Base-by-base conservation (phyloP, 2,113 vertebrate genomes). In the Leptosomus discolor region DNA sequence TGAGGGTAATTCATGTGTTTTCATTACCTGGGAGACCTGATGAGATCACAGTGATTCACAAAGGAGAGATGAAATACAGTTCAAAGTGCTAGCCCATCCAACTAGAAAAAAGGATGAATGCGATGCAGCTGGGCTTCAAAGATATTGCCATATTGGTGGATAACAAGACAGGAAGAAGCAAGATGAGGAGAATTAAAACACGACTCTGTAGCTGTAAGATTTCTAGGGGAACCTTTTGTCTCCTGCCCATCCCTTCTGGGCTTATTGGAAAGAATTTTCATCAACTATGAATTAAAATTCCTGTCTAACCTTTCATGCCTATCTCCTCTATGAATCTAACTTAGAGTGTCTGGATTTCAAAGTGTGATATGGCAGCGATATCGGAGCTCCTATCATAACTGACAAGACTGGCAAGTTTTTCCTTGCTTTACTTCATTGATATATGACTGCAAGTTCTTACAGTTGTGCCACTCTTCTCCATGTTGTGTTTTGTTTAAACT, bases 121-220 rank as follows among this genome's bases (percentile, higher is more conserved):
- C 48, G 70, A 27, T 91, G 83, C 86, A 95, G 91, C 91, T 95
- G 89, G 58, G 65, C 95, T 97, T 97, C 96, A 96, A 94, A 95
- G 92, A 39, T 85, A 51, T 1, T 90, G 87, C 78, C 32, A 13
- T 80, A 36, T 60, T 94, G 92, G 75, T 64, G 78, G 84, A 37
- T 87, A 91, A 92, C 36, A 63, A 71, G 75, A 69, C 50, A 73
- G 96, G 92, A 94, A 82, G 74, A 65, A 75, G 69, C 36, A 56
- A 45, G 73, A 73, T 94, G 92, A 88, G 77, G 46, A 36, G 51
- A 91, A 77, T 79, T 95, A 73, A 94, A 90, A 71, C 37, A 39
- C 0, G 1, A 32, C 43, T 90, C 74, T 58, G 15, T 43, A 71
- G 86, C 76, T 89, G 46, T 83, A 74, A 86, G 85, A 75, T 96